Evolutionary conservation across 2,888 invertebrate genomes (phyloP).

Genomic region (Drosophila testacea): DNA sequence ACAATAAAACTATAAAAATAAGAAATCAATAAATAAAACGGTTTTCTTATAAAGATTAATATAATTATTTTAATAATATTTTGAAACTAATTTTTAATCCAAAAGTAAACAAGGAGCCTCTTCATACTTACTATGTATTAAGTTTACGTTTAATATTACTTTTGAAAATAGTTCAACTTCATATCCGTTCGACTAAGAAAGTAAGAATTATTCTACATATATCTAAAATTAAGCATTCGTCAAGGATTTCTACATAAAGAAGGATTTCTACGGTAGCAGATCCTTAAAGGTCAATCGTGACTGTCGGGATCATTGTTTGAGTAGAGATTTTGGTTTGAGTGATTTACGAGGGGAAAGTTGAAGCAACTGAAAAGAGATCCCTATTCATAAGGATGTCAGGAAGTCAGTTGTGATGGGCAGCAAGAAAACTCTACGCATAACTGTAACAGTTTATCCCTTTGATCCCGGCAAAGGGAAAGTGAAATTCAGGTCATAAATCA

Average conservation of each 20-base stretch:
- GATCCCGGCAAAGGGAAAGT: constrained; percentile 63
- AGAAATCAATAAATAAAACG: too few species aligned
- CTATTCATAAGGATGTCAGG: constrained; percentile 32
- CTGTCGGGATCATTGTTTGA: constrained; percentile 47
- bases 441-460: constrained; percentile 45
- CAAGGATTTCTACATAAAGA: constrained; percentile 10
- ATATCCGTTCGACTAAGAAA: too few species aligned
- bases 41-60: too few species aligned
- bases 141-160: too few species aligned
- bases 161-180: too few species aligned
- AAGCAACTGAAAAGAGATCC: constrained; percentile 27
- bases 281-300: constrained; percentile 22
- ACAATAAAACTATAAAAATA: too few species aligned
- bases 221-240: constrained; percentile 10
- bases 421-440: constrained; percentile 23
- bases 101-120: too few species aligned
- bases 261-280: constrained; percentile 42
- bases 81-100: too few species aligned
- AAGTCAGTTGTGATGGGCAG: constrained; percentile 25
- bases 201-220: too few species aligned
- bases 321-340: constrained; percentile 52
- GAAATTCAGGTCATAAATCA: constrained; percentile 70
- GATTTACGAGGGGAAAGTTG: constrained; percentile 66
- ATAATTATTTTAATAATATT: too few species aligned
- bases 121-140: too few species aligned